Evolutionary conservation across 1,140 invertebrate genomes (phyloP).

Genomic region (Stegodyphus mimosarum): DNA sequence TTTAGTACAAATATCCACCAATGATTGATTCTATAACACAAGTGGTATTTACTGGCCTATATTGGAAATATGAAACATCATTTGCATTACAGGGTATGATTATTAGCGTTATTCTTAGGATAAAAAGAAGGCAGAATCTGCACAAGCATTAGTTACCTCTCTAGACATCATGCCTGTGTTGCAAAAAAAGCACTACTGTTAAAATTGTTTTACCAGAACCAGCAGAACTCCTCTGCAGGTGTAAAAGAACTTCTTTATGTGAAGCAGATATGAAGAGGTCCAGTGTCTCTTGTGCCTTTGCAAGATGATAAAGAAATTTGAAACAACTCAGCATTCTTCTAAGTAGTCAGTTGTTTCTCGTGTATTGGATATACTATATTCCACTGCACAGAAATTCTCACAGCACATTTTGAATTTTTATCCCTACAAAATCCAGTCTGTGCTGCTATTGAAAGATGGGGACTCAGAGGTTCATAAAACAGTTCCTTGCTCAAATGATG

Average conservation of each 20-base stretch:
- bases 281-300: neutral
- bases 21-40: neutral
- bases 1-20: neutral
- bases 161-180: too few relatives aligned
- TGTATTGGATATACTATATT: neutral
- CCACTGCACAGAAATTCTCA: neutral
- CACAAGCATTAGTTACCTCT: too few relatives aligned
- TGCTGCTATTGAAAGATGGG: neutral
- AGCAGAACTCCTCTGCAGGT: neutral
- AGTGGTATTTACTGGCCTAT: neutral
- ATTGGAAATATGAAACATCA: neutral
- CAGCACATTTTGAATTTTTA: neutral
- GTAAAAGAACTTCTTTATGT: neutral
- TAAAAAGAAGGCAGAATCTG: too few relatives aligned
- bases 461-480: slow-evolving; percentile 10
- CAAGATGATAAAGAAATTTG: slow-evolving; percentile 4
- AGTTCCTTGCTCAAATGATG: neutral
- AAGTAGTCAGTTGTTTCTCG: neutral
- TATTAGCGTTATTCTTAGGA: too few relatives aligned
- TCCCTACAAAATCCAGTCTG: neutral
- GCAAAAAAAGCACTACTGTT: too few relatives aligned
- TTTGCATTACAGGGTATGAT: too few relatives aligned
- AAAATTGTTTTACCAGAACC: too few relatives aligned
- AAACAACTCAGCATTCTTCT: neutral
- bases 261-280: neutral